Evolutionary conservation across 2,888 invertebrate genomes (phyloP).

Genomic region (Ochropacha duplaris): DNA sequence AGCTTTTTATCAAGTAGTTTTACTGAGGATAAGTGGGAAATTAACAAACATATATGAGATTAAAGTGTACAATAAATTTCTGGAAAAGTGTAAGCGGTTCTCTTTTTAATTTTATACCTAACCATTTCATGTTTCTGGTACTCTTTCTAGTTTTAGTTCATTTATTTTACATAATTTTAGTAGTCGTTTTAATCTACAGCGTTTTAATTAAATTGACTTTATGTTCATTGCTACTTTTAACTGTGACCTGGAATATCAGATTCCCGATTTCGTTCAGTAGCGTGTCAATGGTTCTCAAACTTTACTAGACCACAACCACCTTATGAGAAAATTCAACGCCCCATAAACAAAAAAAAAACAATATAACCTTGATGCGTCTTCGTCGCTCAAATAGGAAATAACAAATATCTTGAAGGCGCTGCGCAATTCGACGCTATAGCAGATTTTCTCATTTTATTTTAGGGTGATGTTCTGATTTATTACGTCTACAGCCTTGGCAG

Average conservation of each 20-base stretch:
- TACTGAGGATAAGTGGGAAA: background rate
- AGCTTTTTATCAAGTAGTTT: background rate
- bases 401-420: constrained; percentile 39
- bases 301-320: too few species aligned
- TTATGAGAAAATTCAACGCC: too few species aligned
- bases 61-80: background rate
- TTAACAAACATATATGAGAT: background rate
- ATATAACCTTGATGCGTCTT: constrained; percentile 15
- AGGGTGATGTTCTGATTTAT: constrained; percentile 52
- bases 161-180: background rate
- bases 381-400: constrained; percentile 42
- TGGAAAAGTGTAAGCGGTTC: background rate
- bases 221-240: too few species aligned
- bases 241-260: too few species aligned
- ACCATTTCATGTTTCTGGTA: background rate
- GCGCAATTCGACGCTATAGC: constrained; percentile 40
- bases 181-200: too few species aligned
- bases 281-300: too few species aligned
- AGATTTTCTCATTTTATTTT: constrained; percentile 43
- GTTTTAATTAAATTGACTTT: background rate
- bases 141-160: background rate
- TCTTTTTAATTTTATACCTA: background rate
- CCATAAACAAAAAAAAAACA: background rate
- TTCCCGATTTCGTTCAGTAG: too few species aligned
- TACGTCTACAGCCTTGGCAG: constrained; percentile 44